Percentiles rank a stretch among this genome's conserved stretches.
phyloP scores from a whole-genome alignment of 2,888 invertebrate species.

The Euclidia mi region DNA sequence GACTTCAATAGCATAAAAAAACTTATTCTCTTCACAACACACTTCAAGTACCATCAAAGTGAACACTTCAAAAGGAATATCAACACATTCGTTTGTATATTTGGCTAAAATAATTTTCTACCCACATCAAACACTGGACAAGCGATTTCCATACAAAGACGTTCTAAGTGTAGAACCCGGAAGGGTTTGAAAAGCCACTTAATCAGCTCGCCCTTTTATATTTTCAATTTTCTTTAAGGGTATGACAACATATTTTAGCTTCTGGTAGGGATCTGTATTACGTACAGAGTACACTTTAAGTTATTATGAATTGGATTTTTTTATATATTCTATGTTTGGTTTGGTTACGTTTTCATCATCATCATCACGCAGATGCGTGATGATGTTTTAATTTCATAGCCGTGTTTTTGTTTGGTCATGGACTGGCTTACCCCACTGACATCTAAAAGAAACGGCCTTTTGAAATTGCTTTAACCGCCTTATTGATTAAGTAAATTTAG shows the following conservation, averaged over 20 bases:
- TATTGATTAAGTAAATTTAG: too few species aligned
- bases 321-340: too few species aligned
- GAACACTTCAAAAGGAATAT: not conserved
- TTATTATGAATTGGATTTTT: not conserved
- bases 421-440: too few species aligned
- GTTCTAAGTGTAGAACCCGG: conserved; percentile 44
- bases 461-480: too few species aligned
- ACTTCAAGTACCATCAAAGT: not conserved
- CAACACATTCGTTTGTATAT: not conserved
- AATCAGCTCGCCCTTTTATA: conserved; percentile 52
- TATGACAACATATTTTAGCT: conserved; percentile 30
- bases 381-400: too few species aligned
- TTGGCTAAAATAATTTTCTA: conserved; percentile 37
- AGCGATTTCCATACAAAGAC: conserved; percentile 51
- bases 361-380: too few species aligned
- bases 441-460: too few species aligned
- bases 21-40: not conserved
- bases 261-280: conserved; percentile 36
- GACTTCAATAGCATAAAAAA: too few species aligned
- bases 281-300: not conserved
- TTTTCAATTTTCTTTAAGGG: conserved; percentile 57
- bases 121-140: conserved; percentile 52
- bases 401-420: too few species aligned
- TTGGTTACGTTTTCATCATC: too few species aligned
- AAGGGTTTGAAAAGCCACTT: conserved; percentile 53